Conservation (phyloP, 1,140 invertebrate species). For the Cydia strobilella region DNA sequence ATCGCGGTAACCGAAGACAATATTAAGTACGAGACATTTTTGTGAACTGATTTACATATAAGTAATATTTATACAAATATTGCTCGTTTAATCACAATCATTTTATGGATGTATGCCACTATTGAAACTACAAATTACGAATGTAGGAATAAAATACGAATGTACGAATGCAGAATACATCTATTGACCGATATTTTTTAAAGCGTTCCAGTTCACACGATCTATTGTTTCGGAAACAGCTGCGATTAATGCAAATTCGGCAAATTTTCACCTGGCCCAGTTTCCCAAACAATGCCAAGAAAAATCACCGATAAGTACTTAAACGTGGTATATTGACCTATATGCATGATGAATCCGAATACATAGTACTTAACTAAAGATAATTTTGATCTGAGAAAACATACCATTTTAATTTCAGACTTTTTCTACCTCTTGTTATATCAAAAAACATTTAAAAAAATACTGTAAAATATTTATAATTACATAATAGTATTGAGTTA, state of each 20-base stretch:
- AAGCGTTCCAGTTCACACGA: constrained; percentile 8
- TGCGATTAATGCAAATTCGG: constrained; percentile 24
- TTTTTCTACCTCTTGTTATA: not conserved
- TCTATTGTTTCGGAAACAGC: constrained; percentile 14
- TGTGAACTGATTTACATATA: too few species aligned
- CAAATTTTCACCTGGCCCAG: constrained; percentile 17
- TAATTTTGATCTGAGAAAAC: not conserved
- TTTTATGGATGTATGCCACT: too few species aligned
- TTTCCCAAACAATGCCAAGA: not conserved
- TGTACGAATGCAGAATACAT: too few species aligned
- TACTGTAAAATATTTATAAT: too few species aligned
- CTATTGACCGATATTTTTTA: constrained; percentile 32
- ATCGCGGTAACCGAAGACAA: too few species aligned
- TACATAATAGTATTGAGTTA: too few species aligned
- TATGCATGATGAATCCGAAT: not conserved
- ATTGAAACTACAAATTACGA: constrained; percentile 37
- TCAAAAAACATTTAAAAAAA: too few species aligned
- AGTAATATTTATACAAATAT: too few species aligned
- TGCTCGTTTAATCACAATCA: too few species aligned
- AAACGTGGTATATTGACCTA: constrained; percentile 1
- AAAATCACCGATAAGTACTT: constrained; percentile 14
- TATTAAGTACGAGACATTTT: too few species aligned
- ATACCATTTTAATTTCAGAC: not conserved
- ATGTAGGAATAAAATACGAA: constrained; percentile 43
- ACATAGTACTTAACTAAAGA: not conserved